Evolutionary conservation across 1,140 invertebrate genomes (phyloP).

Genomic region (Drosophila miranda): DNA sequence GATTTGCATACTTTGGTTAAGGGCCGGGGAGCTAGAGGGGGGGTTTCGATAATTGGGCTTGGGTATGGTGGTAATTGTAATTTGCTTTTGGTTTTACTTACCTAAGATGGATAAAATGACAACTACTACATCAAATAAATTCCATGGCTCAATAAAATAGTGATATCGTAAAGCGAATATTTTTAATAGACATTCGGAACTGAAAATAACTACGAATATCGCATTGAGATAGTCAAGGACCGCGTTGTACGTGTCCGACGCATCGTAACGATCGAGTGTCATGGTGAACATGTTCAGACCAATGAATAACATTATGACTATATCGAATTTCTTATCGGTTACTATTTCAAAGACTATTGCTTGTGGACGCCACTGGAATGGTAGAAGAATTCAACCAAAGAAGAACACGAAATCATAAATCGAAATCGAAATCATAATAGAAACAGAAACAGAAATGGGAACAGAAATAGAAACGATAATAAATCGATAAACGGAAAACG

Average conservation of each 20-base stretch:
- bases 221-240: constrained; percentile 96
- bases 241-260: constrained; percentile 90
- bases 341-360: constrained; percentile 98
- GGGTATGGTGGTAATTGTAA: constrained; percentile 15
- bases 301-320: constrained; percentile 99
- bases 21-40: constrained; percentile 19
- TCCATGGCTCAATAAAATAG: constrained; percentile 99
- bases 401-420: constrained; percentile 25
- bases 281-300: constrained; percentile 99
- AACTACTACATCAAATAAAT: constrained; percentile 99
- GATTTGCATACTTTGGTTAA: constrained; percentile 47
- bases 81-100: constrained; percentile 84
- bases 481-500: constrained; percentile 1
- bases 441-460: constrained; percentile 3
- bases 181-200: constrained; percentile 98
- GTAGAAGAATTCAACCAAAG: constrained; percentile 49
- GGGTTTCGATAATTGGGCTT: constrained; percentile 22
- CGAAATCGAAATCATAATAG: background rate
- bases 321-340: constrained; percentile 99
- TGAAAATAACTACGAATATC: constrained; percentile 99
- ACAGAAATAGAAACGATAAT: too few species aligned
- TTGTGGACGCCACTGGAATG: constrained; percentile 94
- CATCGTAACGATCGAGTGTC: constrained; percentile 98
- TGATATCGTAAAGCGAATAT: constrained; percentile 97
- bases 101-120: constrained; percentile 99